A percentile compares a stretch with the other conserved stretches of the same genome.
Evolutionary conservation across 2,888 invertebrate genomes (phyloP).

Genomic region (Crematogaster levior): DNA sequence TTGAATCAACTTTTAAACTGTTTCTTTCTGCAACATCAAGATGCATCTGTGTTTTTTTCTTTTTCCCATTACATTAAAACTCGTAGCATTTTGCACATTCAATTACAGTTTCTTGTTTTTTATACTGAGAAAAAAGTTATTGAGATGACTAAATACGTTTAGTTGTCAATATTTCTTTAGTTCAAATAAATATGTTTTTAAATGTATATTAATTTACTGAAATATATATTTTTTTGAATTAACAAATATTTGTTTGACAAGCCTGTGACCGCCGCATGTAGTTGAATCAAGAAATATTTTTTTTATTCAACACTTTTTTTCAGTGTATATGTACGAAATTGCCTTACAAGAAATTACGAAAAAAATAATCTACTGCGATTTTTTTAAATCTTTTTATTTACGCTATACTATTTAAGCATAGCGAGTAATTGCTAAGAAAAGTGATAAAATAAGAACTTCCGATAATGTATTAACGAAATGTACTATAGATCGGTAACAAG

Average conservation of each 20-base stretch:
- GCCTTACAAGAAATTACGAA: not conserved
- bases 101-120: not conserved
- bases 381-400: not conserved
- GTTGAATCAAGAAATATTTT: too few relatives aligned
- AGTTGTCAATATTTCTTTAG: too few relatives aligned
- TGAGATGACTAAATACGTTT: too few relatives aligned
- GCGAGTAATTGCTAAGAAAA: not conserved
- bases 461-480: not conserved
- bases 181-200: too few relatives aligned
- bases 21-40: not conserved
- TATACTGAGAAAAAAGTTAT: too few relatives aligned
- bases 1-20: not conserved
- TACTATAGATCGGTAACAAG: not conserved
- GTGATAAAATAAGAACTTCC: too few relatives aligned
- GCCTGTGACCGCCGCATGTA: too few relatives aligned
- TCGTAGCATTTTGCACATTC: not conserved
- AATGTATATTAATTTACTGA: too few relatives aligned
- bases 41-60: not conserved
- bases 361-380: not conserved
- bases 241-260: too few relatives aligned
- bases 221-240: too few relatives aligned
- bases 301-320: too few relatives aligned
- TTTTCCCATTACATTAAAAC: not conserved
- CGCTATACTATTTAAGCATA: too few relatives aligned
- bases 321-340: not conserved